phyloP scores from a whole-genome alignment of 1,140 invertebrate genomes.

The Metaphire vulgaris region DNA sequence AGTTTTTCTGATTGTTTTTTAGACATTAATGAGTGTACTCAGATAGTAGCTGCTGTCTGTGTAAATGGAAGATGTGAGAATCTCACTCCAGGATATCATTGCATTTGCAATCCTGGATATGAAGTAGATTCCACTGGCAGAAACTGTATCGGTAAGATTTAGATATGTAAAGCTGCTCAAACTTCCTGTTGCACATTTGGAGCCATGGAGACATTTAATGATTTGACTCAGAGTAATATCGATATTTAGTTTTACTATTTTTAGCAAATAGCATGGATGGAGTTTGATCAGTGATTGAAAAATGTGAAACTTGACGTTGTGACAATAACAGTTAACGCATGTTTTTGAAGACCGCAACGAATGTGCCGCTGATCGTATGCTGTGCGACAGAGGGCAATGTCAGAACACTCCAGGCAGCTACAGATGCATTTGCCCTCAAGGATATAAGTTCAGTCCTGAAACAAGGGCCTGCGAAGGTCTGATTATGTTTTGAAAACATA shows the following conservation, averaged over 20 bases:
- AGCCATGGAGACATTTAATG: too few relatives aligned
- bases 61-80: slow-evolving; percentile 80
- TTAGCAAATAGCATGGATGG: too few relatives aligned
- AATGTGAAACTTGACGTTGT: too few relatives aligned
- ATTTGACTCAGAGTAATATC: too few relatives aligned
- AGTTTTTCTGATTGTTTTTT: too few relatives aligned
- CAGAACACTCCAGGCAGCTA: slow-evolving; percentile 52
- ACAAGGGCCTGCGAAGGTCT: slow-evolving; percentile 60
- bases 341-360: slow-evolving; percentile 5
- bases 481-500: too few relatives aligned
- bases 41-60: slow-evolving; percentile 77
- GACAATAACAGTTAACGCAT: too few relatives aligned
- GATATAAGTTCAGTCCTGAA: slow-evolving; percentile 54
- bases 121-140: slow-evolving; percentile 56
- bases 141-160: too few relatives aligned
- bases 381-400: slow-evolving; percentile 56
- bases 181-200: too few relatives aligned
- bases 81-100: slow-evolving; percentile 67
- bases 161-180: too few relatives aligned
- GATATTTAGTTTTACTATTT: too few relatives aligned
- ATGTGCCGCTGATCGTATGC: slow-evolving; percentile 56
- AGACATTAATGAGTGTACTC: slow-evolving; percentile 88
- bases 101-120: slow-evolving; percentile 65
- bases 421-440: slow-evolving; percentile 74
- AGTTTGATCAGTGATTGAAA: too few relatives aligned